phyloP scores from a whole-genome alignment of 2,888 invertebrate genomes.

The Vanessa cardui region DNA sequence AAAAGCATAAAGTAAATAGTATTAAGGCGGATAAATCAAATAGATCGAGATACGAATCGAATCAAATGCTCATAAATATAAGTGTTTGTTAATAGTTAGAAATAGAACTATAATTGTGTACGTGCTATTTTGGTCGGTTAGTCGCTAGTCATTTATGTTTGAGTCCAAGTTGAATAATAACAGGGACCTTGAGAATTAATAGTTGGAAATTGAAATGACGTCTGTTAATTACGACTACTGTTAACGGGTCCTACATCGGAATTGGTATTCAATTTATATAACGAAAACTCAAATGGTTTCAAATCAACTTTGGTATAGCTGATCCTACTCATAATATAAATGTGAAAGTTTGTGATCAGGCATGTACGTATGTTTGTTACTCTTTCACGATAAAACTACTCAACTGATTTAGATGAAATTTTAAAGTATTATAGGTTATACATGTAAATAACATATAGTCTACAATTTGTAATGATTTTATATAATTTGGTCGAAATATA shows the following conservation, averaged over 20 bases:
- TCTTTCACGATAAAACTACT: no score
- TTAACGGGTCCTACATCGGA: slow-evolving; percentile 45
- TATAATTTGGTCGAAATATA: no score
- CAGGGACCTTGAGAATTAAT: slow-evolving; percentile 47
- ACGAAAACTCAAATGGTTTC: slow-evolving; percentile 18
- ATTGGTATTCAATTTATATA: slow-evolving; percentile 24
- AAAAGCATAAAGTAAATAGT: no score
- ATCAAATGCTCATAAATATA: no score
- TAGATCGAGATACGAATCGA: no score
- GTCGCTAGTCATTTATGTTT: slow-evolving; percentile 5
- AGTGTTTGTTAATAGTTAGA: neutral
- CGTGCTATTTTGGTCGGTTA: neutral
- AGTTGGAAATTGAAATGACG: slow-evolving; percentile 73
- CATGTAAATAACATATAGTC: no score
- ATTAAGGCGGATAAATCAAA: no score
- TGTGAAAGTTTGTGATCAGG: no score
- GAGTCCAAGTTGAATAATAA: slow-evolving; percentile 11
- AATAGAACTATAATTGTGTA: neutral
- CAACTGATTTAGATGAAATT: no score
- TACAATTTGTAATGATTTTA: no score
- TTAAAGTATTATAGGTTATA: no score
- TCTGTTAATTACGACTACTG: slow-evolving; percentile 69
- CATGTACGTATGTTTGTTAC: no score
- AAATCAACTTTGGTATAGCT: slow-evolving; percentile 7
- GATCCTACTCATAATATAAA: neutral